Evolutionary conservation across 2,888 invertebrate genomes (phyloP).

Genomic region (Cheilosia variabilis): DNA sequence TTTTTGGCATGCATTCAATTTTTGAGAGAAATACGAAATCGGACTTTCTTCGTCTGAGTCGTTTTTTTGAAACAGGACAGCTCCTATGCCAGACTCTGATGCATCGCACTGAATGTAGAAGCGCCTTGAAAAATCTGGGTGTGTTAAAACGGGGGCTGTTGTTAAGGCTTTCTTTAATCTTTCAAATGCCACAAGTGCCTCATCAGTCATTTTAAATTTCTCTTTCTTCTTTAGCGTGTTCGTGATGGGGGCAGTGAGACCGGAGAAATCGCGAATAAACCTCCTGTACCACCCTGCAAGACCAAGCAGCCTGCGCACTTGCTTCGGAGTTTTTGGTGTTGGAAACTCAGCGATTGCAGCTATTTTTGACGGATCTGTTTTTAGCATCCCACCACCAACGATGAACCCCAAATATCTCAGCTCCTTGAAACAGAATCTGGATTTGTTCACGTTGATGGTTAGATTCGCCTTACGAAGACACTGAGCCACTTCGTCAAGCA

Average conservation of each 20-base stretch:
- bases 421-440: no score
- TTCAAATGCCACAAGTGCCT: slow-evolving; percentile 46
- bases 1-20: background rate
- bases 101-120: slow-evolving; percentile 68
- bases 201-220: slow-evolving; percentile 45
- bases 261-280: background rate
- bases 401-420: background rate
- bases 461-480: background rate
- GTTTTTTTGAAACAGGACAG: background rate
- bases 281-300: background rate
- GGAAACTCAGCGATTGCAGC: background rate
- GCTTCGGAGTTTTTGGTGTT: background rate
- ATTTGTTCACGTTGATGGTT: background rate
- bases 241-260: no score
- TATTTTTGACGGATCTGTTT: background rate
- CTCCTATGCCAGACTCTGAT: background rate
- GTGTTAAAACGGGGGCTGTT: slow-evolving; percentile 56
- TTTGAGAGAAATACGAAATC: background rate
- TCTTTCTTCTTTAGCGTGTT: background rate
- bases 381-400: background rate
- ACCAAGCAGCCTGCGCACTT: background rate
- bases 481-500: slow-evolving; percentile 25
- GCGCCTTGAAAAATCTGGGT: slow-evolving; percentile 45
- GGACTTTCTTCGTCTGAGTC: background rate
- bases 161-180: slow-evolving; percentile 46